These are phyloP conservation scores for Phrynocephalus vlangalii DNA, from an alignment of 2,797 vertebrate genomes.

Conservation along the genomic window DNA sequence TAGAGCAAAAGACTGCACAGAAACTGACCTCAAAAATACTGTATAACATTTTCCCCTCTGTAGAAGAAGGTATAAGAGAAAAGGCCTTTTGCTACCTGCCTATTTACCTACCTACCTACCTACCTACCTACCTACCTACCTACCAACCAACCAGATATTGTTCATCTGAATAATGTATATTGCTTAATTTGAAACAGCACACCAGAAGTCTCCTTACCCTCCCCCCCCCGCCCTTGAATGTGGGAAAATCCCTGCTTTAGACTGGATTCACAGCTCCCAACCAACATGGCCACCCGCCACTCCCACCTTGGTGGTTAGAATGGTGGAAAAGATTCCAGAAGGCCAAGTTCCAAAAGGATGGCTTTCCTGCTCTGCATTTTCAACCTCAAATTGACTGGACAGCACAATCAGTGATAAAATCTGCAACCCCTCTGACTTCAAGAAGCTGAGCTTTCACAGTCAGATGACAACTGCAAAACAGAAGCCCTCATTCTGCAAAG, in stretches of 20 bases:
- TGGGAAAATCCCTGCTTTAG: too few species aligned
- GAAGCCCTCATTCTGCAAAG: conserved; percentile 9
- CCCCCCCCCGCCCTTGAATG: too few species aligned
- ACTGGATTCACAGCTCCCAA: too few species aligned
- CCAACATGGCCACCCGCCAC: too few species aligned
- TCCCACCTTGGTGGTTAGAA: too few species aligned
- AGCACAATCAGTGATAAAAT: conserved; percentile 57
- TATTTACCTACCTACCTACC: too few species aligned
- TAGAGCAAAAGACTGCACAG: neutral
- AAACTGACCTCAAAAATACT: neutral
- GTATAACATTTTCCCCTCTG: neutral
- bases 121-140: too few species aligned
- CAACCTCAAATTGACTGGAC: conserved; percentile 50
- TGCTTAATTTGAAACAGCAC: too few species aligned
- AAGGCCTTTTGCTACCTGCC: neutral
- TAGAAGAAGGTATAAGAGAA: neutral
- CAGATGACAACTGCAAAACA: neutral
- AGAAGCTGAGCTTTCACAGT: conserved; percentile 31
- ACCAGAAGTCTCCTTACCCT: too few species aligned
- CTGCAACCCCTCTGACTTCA: conserved; percentile 27
- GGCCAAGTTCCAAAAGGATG: too few species aligned
- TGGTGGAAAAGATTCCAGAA: too few species aligned
- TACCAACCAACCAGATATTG: neutral
- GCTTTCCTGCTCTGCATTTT: neutral
- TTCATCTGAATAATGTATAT: neutral